These are phyloP conservation scores for Tribolium freemani DNA, from an alignment of 2,888 invertebrate genomes.

Conservation along the genomic window DNA sequence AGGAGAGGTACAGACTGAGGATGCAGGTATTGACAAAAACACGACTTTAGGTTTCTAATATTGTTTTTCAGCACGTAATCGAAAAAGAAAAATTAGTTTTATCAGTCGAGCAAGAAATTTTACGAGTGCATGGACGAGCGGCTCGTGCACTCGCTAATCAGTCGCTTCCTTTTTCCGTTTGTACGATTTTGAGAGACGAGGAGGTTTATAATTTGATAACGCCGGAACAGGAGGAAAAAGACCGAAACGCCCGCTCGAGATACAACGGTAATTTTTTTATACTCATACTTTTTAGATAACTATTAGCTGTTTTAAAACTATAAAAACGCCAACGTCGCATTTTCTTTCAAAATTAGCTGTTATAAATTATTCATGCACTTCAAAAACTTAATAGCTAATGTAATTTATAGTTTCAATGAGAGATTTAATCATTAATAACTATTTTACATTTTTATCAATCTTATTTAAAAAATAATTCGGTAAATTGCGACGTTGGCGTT, in stretches of 20 bases:
- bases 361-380: too few species aligned
- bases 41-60: neutral
- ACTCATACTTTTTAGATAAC: too few species aligned
- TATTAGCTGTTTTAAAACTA: too few species aligned
- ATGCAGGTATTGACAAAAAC: constrained; percentile 70
- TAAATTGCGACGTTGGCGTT: too few species aligned
- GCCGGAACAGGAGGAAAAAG: constrained; percentile 93
- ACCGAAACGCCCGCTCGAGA: constrained; percentile 89
- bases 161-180: constrained; percentile 92
- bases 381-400: too few species aligned
- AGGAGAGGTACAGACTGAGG: constrained; percentile 81
- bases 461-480: too few species aligned
- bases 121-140: constrained; percentile 94
- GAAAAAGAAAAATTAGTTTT: constrained; percentile 95
- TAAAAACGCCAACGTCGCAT: too few species aligned
- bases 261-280: constrained; percentile 80
- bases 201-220: constrained; percentile 96
- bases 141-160: constrained; percentile 95
- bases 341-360: too few species aligned
- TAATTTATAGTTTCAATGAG: too few species aligned
- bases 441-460: too few species aligned
- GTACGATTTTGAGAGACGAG: constrained; percentile 92
- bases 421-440: too few species aligned
- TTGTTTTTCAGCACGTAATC: constrained; percentile 79
- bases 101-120: constrained; percentile 95